Evolutionary conservation across 2,888 invertebrate species (phyloP).

Genomic region (Orthosia gothica): DNA sequence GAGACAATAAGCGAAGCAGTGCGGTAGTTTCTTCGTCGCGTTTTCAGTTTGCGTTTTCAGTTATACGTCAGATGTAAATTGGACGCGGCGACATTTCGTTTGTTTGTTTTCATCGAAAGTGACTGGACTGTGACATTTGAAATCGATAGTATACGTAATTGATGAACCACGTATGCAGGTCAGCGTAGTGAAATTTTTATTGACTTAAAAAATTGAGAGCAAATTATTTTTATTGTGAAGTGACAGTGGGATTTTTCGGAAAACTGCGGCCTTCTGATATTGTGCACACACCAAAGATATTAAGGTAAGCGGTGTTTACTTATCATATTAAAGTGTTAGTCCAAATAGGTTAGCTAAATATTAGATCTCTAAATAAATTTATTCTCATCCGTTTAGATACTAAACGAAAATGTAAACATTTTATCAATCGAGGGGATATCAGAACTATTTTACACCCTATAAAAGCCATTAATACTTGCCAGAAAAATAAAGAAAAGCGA

Average conservation of each 20-base stretch:
- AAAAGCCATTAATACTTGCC: neutral
- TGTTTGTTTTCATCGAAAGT: slow-evolving; percentile 86
- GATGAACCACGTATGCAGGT: slow-evolving; percentile 77
- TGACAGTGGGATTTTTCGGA: slow-evolving; percentile 86
- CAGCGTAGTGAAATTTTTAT: slow-evolving; percentile 77
- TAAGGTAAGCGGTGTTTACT: slow-evolving; percentile 82
- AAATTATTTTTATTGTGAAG: slow-evolving; percentile 79
- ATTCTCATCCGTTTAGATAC: slow-evolving; percentile 35
- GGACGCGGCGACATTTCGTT: slow-evolving; percentile 72
- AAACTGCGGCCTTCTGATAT: slow-evolving; percentile 66
- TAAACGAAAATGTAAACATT: slow-evolving; percentile 37
- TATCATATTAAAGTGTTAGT: slow-evolving; percentile 54
- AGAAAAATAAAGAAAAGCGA: neutral
- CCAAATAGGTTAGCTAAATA: slow-evolving; percentile 54
- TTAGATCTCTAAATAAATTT: slow-evolving; percentile 40
- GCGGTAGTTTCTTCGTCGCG: slow-evolving; percentile 70
- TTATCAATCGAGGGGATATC: neutral
- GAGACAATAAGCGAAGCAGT: slow-evolving; percentile 73
- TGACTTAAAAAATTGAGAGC: slow-evolving; percentile 77
- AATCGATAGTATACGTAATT: slow-evolving; percentile 82
- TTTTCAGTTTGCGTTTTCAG: slow-evolving; percentile 87
- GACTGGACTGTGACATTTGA: slow-evolving; percentile 88
- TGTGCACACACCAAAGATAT: slow-evolving; percentile 85
- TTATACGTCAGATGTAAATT: slow-evolving; percentile 81
- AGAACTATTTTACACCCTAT: neutral